Evolutionary conservation across 2,113 vertebrate genomes (phyloP).

Genomic region (Scytalopus superciliaris): DNA sequence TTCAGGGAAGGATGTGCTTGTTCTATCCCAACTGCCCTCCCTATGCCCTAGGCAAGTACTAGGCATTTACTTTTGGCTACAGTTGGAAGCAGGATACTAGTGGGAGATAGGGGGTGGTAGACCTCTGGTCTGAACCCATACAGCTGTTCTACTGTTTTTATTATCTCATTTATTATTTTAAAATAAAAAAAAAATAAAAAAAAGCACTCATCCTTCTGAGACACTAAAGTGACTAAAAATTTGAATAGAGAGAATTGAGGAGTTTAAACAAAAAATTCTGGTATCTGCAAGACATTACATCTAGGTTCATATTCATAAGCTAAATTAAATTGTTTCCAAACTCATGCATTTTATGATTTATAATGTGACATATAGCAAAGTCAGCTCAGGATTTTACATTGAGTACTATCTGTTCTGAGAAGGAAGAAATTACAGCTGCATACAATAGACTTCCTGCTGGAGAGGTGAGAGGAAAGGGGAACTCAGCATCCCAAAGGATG

Average conservation of each 20-base stretch:
- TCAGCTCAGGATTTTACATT: background rate
- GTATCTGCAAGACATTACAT: background rate
- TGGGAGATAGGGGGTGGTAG: background rate
- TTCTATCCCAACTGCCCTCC: background rate
- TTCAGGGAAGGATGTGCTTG: background rate
- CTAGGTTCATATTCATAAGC: background rate
- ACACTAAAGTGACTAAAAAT: background rate
- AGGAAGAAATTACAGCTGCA: conserved; percentile 33
- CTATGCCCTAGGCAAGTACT: background rate
- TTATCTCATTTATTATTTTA: background rate
- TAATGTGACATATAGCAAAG: background rate
- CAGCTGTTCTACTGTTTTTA: background rate
- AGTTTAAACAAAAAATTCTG: background rate
- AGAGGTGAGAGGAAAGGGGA: conserved; percentile 13
- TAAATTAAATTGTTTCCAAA: background rate
- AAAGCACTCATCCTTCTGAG: rapidly evolving
- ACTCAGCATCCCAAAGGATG: conserved; percentile 34
- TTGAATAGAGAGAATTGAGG: background rate
- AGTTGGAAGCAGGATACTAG: background rate
- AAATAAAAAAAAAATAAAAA: background rate
- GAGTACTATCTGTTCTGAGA: background rate
- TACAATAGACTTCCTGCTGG: conserved; percentile 47
- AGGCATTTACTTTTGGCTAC: background rate
- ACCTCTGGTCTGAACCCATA: background rate
- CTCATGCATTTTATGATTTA: background rate